Evolutionary conservation across 2,113 vertebrate species (phyloP).

Genomic region (Aramus guarauna): DNA sequence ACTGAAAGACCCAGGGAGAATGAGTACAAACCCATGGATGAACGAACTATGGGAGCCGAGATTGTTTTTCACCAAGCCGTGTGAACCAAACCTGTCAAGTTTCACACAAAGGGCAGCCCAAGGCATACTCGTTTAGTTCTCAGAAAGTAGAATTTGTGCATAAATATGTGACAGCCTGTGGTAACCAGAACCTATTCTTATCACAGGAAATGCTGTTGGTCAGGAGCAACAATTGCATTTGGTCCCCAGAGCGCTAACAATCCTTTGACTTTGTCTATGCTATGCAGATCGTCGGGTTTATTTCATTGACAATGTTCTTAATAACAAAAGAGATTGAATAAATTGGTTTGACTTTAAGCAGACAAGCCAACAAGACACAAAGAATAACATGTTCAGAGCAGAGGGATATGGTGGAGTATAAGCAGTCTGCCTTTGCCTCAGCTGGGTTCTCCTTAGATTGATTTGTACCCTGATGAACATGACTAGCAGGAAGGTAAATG

Average conservation of each 20-base stretch:
- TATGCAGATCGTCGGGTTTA: not conserved
- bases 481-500: not conserved
- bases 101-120: not conserved
- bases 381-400: not conserved
- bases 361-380: not conserved
- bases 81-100: conserved; percentile 14
- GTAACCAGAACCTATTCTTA: conserved; percentile 28
- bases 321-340: not conserved
- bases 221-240: not conserved
- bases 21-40: not conserved
- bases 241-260: not conserved
- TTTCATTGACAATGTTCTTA: not conserved
- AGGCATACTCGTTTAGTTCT: not conserved
- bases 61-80: not conserved
- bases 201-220: conserved; percentile 23
- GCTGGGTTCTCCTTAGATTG: not conserved
- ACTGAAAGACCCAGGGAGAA: not conserved
- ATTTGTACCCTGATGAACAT: not conserved
- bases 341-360: not conserved
- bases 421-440: not conserved
- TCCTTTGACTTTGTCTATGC: not conserved
- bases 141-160: conserved; percentile 28
- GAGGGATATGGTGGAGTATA: not conserved
- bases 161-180: not conserved
- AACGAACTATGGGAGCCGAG: not conserved